Percentiles rank a stretch among this genome's conserved stretches.
These are phyloP conservation scores for Morbakka virulenta DNA, from an alignment of 30 jellyfish, hydroid and myxozoan genomes.

Conservation along the genomic window DNA sequence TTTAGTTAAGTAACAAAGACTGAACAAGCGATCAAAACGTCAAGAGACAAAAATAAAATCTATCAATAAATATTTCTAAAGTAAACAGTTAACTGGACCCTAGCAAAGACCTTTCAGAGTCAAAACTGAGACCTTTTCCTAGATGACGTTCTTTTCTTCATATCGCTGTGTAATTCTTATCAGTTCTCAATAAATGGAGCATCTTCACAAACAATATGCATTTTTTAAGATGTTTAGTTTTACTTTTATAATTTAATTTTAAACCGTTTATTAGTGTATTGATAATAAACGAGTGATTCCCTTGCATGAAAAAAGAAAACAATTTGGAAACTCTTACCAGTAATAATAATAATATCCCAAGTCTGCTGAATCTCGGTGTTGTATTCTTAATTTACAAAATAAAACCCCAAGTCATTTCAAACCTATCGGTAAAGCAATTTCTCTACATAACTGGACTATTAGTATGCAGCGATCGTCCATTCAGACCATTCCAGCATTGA, in stretches of 20 bases:
- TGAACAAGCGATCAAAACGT: no score
- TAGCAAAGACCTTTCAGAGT: no score
- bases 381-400: neutral
- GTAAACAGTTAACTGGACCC: no score
- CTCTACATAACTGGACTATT: constrained; percentile 72
- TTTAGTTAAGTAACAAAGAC: no score
- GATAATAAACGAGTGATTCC: neutral
- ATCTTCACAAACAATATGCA: neutral
- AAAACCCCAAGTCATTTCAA: neutral
- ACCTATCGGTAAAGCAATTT: neutral
- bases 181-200: neutral
- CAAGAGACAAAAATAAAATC: no score
- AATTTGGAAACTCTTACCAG: neutral
- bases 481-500: constrained; percentile 71
- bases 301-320: neutral
- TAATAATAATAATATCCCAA: neutral
- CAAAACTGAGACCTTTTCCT: no score
- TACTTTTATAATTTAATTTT: neutral
- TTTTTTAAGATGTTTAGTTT: neutral
- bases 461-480: constrained; percentile 60
- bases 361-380: neutral
- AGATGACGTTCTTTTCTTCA: no score
- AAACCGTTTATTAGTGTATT: neutral
- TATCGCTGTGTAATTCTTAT: neutral
- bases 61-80: no score